phyloP scores from a whole-genome alignment of 2,113 vertebrate species.

The Triplophysa dalaica region DNA sequence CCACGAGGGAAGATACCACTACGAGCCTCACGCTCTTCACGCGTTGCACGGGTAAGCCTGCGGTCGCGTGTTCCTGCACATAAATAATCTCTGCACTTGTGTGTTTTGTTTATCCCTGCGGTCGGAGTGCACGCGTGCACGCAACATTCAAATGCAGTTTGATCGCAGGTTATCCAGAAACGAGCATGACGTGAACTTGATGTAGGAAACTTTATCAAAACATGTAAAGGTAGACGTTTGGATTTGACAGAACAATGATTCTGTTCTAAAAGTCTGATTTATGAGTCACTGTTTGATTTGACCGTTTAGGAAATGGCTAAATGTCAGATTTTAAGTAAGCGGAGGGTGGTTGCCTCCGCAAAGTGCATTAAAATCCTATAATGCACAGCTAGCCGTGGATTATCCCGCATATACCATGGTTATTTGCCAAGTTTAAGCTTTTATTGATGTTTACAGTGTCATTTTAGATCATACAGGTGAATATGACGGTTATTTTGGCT shows the following conservation, averaged over 20 bases:
- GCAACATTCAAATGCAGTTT: slow-evolving; percentile 7
- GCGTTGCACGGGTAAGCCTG: slow-evolving; percentile 86
- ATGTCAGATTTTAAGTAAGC: not conserved
- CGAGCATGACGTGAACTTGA: not conserved
- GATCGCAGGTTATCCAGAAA: not conserved
- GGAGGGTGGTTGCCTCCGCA: no score
- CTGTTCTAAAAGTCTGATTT: no score
- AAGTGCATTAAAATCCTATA: no score
- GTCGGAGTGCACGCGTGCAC: not conserved
- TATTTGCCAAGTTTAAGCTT: no score
- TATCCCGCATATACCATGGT: no score
- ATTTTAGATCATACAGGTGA: no score
- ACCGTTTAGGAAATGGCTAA: not conserved
- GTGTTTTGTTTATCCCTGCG: slow-evolving; percentile 26
- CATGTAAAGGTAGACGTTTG: not conserved
- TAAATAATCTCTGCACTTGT: slow-evolving; percentile 6
- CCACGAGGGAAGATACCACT: slow-evolving; percentile 94
- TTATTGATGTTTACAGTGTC: no score
- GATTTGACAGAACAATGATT: not conserved
- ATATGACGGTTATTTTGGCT: no score
- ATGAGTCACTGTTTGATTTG: not conserved
- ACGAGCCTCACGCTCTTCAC: slow-evolving; percentile 88
- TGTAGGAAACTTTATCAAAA: not conserved
- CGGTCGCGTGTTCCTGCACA: not conserved
- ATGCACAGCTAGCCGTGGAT: no score